Percentiles rank a stretch among this genome's conserved stretches.
phyloP scores from a whole-genome alignment of 2,113 vertebrate genomes.

The Rhizomys pruinosus region DNA sequence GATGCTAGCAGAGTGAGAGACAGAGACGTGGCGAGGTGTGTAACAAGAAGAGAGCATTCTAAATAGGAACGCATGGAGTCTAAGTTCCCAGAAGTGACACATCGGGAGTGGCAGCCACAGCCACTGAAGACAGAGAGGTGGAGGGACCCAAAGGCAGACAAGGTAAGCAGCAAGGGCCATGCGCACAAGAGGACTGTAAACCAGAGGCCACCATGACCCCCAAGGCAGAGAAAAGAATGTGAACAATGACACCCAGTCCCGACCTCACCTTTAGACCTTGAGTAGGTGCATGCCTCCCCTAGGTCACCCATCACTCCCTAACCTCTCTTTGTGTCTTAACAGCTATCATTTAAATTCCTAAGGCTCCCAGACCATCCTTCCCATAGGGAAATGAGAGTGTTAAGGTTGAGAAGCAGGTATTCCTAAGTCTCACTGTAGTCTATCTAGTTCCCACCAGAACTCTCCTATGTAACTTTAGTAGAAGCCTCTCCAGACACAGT shows the following conservation, averaged over 20 bases:
- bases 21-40: too few relatives aligned
- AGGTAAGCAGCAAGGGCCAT: neutral
- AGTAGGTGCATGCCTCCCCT: neutral
- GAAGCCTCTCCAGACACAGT: neutral
- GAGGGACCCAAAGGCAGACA: neutral
- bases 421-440: neutral
- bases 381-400: neutral
- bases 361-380: neutral
- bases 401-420: neutral
- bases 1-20: neutral
- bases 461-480: neutral
- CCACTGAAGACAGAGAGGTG: neutral
- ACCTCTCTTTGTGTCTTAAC: neutral
- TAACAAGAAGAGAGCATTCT: neutral
- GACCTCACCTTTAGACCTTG: neutral
- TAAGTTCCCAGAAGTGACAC: neutral
- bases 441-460: neutral
- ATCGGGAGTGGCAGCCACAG: neutral
- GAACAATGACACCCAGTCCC: neutral
- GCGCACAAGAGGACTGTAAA: neutral
- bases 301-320: neutral
- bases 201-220: neutral
- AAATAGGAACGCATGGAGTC: neutral
- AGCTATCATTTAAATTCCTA: neutral
- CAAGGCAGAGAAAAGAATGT: neutral